Evolutionary conservation across 2,113 vertebrate genomes (phyloP), one percentile per base, ranked within the genome.

Genomic region (Lutjanus erythropterus): DNA sequence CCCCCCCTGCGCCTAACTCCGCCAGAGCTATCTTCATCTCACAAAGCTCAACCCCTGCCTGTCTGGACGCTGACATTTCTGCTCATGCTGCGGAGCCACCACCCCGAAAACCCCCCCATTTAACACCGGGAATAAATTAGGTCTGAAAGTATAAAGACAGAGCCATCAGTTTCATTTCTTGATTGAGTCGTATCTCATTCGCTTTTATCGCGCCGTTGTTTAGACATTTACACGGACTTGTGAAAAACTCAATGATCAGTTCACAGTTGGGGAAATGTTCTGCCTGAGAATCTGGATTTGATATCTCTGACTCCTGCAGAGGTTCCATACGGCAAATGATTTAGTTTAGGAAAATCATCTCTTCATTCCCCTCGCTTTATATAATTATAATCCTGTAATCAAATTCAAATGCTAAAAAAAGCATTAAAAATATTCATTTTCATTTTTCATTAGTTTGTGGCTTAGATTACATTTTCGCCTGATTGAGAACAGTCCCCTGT

Each of bases 151-250:
- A 85, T 87, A 86, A 88, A 90, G 56, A 79, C 70, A n/a, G 75
- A 50, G 49, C 70, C 62, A 70, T 84, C 64, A 41, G 71, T 86
- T 92, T 92, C 52, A 89, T 77, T 81, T 78, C 81, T 85, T 90
- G 85, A 94, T 94, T 91, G 89, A 93, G 86, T 89, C 75, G 14
- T 92, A 91, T 87, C 83, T 94, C 88, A 91, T 76, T 88, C 60
- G 33, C 33, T 84, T 95, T 93, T 93, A 93, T 79, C 81, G 78
- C 33, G 5, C 49, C 44, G 39, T 60, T 82, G 78, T 81, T 56
- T 74, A 68, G 92, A 94, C 90, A 78, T 94, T 93, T 94, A 93
- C 81, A 80, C 81, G 77, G 55, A 74, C 68, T 65, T 81, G 85
- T 91, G 78, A 93, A 93, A 93, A 82, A 87, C 71, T 88, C 81